Conservation (phyloP, 2,888 invertebrate species). For the Gymnocheta viridis region DNA sequence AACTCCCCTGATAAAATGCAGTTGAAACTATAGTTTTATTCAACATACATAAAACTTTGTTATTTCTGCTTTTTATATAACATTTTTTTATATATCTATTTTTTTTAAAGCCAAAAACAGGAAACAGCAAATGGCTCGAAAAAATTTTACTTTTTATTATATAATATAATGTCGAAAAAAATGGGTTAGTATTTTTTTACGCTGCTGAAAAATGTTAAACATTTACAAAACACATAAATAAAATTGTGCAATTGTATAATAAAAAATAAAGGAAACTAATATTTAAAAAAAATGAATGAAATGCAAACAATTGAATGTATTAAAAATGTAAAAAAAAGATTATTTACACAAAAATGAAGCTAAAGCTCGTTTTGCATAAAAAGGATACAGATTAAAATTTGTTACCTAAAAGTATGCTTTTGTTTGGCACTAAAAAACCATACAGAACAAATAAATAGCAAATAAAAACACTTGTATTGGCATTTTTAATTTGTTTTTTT, state of each 20-base stretch:
- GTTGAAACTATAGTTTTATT: slow-evolving; percentile 46
- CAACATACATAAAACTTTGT: slow-evolving; percentile 26
- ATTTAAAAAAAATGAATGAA: neutral
- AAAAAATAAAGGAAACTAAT: slow-evolving; percentile 18
- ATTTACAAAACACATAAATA: slow-evolving; percentile 43
- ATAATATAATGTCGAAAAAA: neutral
- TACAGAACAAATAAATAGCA: no score
- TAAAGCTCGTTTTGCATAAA: neutral
- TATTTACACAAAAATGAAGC: slow-evolving; percentile 21
- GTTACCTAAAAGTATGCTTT: slow-evolving; percentile 33
- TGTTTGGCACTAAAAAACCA: neutral
- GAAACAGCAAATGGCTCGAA: slow-evolving; percentile 48
- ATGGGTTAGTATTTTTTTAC: slow-evolving; percentile 26
- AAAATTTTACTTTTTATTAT: slow-evolving; percentile 8
- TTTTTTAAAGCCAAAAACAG: slow-evolving; percentile 24
- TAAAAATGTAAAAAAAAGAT: neutral
- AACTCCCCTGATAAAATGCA: slow-evolving; percentile 64
- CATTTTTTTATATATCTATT: neutral
- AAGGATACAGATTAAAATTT: neutral
- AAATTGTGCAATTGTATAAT: slow-evolving; percentile 31
- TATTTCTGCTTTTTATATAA: neutral
- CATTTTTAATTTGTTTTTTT: neutral
- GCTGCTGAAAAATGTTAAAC: slow-evolving; percentile 16
- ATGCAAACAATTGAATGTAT: neutral
- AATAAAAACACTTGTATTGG: no score